Base-by-base conservation (phyloP, 92 coral and sea anemone genomes). In the Siderastrea siderea region DNA sequence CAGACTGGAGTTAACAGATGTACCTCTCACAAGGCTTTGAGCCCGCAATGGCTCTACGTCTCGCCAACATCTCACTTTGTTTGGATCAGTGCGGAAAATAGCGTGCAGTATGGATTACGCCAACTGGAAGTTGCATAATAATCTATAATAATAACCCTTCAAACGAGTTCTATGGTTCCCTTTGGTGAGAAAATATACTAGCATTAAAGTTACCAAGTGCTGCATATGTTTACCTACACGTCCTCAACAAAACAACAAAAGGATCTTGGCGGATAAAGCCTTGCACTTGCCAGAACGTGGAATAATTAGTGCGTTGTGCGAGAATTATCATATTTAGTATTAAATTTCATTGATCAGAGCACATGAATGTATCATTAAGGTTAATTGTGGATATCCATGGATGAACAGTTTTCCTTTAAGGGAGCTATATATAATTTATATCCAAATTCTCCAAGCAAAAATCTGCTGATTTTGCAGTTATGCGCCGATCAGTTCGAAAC, bases 11-110 rank as follows among this genome's bases (percentile, higher is more conserved):
- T 44, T 52, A 73, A 19, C 71, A 74, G 67, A 82, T 82, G 86
- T 43, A 52, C 52, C 19, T 52, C 26, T 84, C 6, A 62, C 61
- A 74, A 47, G 63, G 71, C 73, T 71, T 87, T 75, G 87, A 86
- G 88, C 88, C 87, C 87, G 87, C 87, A 84, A 84, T 73, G 70
- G 87, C 65, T 72, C 63, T 74, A 61, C 71, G 87, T 16, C 66
- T 84, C 51, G 26, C 46, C 43, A 51, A 7, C 55, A 64, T 84
- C 38, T 58, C 70, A 49, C 70, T 19, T 52, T 3, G 8, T 19
- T 46, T 50, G 17, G 51, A 38, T 52, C 44, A 49, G 3, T 53
- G 61, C 11, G 49, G 70, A 59, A 38, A 72, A 59, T 83, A 13
- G 49, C 64, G 10, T 54, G 63, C 68, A 69, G 38, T 63, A 57